Percentiles rank a stretch among this genome's conserved stretches.
Evolutionary conservation across 2,797 vertebrate species (phyloP).

Genomic region (Carcharodon carcharias): DNA sequence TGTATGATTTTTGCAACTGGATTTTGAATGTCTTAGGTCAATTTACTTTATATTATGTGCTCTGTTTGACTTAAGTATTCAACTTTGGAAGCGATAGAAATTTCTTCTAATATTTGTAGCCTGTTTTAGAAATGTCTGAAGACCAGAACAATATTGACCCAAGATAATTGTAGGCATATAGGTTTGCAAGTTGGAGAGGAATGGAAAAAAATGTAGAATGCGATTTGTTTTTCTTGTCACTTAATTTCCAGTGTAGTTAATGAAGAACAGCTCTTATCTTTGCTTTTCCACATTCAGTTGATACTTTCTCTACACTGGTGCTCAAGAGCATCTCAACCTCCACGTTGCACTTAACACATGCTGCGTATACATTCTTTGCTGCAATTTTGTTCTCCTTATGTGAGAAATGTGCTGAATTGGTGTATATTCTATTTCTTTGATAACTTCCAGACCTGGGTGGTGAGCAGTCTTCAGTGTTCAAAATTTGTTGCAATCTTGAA

Average conservation of each 20-base stretch:
- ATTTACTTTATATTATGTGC: neutral
- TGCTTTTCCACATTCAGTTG: neutral
- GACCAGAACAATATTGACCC: neutral
- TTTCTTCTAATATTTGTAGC: neutral
- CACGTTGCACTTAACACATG: neutral
- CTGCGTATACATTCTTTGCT: neutral
- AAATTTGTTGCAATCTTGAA: neutral
- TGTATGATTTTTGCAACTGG: neutral
- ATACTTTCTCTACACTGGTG: neutral
- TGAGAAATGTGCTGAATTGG: neutral
- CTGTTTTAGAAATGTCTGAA: neutral
- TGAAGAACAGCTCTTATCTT: neutral
- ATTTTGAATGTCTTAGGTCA: neutral
- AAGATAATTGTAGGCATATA: neutral
- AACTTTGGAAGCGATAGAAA: neutral
- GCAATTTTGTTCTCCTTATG: neutral
- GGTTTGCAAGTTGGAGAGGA: neutral
- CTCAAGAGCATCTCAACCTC: neutral
- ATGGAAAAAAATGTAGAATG: neutral
- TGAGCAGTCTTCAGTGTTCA: neutral
- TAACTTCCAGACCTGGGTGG: neutral
- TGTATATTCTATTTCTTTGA: neutral
- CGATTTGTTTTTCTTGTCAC: neutral
- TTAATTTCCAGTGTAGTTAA: neutral
- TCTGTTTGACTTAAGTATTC: neutral